Conservation (phyloP, 2,888 invertebrate species). For the Aleiodes leptofemur region DNA sequence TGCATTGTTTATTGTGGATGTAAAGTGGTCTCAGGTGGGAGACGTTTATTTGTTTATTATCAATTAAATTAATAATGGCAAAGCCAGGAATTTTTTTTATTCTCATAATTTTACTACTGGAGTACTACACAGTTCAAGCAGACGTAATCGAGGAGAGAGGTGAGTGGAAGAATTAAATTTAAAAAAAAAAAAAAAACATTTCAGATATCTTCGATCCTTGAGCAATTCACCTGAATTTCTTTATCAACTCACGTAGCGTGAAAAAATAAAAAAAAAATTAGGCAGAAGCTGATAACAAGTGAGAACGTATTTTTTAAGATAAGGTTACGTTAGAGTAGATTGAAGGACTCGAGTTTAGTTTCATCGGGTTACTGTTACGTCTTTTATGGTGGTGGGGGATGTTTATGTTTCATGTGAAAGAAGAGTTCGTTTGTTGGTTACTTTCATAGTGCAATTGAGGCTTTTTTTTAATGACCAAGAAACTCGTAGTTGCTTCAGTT, state of each 20-base stretch:
- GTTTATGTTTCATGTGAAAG: too few relatives aligned
- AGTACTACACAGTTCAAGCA: constrained; percentile 55
- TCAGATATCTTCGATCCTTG: too few relatives aligned
- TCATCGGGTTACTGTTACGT: too few relatives aligned
- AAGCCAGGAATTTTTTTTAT: constrained; percentile 57
- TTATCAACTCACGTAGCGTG: too few relatives aligned
- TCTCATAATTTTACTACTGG: constrained; percentile 58
- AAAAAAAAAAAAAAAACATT: not conserved
- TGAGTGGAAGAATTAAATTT: constrained; percentile 50
- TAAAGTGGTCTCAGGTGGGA: constrained; percentile 56
- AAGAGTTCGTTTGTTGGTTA: too few relatives aligned
- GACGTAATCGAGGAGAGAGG: constrained; percentile 73
- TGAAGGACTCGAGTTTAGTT: too few relatives aligned
- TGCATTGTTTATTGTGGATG: constrained; percentile 66
- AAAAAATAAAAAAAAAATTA: not conserved
- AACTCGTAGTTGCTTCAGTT: too few relatives aligned
- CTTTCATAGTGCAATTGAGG: too few relatives aligned
- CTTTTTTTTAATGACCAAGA: too few relatives aligned
- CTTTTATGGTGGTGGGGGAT: too few relatives aligned
- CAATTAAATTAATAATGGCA: constrained; percentile 62
- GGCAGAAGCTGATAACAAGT: too few relatives aligned
- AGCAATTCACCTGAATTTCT: too few relatives aligned
- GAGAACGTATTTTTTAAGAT: constrained; percentile 3
- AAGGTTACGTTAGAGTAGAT: constrained; percentile 1
- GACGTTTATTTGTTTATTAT: constrained; percentile 45